Evolutionary conservation across 2,113 vertebrate species (phyloP).

Genomic region (Lucifuga dentata): DNA sequence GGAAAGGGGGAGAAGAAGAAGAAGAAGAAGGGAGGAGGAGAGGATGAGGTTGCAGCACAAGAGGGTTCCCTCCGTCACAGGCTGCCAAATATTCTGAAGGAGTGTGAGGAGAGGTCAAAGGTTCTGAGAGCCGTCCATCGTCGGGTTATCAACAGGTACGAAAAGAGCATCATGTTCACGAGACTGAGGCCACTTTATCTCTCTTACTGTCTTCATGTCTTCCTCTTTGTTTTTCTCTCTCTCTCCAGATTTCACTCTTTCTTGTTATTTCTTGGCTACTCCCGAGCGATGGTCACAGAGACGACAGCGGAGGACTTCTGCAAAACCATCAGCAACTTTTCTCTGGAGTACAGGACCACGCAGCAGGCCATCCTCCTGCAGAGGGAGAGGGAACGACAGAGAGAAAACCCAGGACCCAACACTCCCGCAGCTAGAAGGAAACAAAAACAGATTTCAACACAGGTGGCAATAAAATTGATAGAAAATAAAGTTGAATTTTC

Average conservation of each 20-base stretch:
- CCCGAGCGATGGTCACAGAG: slow-evolving; percentile 71
- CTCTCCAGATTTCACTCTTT: slow-evolving; percentile 83
- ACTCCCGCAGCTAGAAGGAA: slow-evolving; percentile 43
- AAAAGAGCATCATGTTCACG: too few relatives aligned
- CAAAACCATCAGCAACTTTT: slow-evolving; percentile 83
- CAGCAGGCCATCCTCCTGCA: slow-evolving; percentile 75
- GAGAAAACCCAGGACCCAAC: not conserved
- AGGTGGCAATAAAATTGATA: too few relatives aligned
- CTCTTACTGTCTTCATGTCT: too few relatives aligned
- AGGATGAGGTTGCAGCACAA: not conserved
- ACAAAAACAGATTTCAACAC: slow-evolving; percentile 17
- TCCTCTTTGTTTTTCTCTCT: not conserved
- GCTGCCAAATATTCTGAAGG: slow-evolving; percentile 78
- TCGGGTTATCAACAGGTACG: slow-evolving; percentile 81
- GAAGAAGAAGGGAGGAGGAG: slow-evolving; percentile 15
- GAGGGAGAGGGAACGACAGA: slow-evolving; percentile 67
- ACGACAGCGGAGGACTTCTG: slow-evolving; percentile 80
- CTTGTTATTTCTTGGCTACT: slow-evolving; percentile 84
- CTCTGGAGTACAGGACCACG: slow-evolving; percentile 79
- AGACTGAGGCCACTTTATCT: too few relatives aligned
- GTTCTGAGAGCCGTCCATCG: slow-evolving; percentile 82
- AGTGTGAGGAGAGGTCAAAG: slow-evolving; percentile 79
- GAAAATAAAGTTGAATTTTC: too few relatives aligned
- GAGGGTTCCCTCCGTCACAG: slow-evolving; percentile 57
- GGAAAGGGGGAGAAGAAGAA: slow-evolving; percentile 47